phyloP scores from a whole-genome alignment of 2,888 invertebrate species.

The Hedychridium roseum region DNA sequence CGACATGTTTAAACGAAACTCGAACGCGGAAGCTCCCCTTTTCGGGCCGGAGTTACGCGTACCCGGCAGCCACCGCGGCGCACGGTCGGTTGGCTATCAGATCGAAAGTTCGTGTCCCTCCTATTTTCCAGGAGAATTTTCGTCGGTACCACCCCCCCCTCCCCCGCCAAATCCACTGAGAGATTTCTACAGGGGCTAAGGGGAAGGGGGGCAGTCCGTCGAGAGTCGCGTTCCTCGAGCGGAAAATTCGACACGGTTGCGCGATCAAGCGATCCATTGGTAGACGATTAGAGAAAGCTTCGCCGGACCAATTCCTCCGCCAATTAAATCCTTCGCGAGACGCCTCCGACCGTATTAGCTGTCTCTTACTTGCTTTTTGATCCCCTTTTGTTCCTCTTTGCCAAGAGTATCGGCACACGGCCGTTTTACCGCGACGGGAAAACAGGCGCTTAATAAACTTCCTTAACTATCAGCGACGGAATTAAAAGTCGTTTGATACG shows the following conservation, averaged over 20 bases:
- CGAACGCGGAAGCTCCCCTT: conserved; percentile 12
- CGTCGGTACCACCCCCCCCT: conserved; percentile 24
- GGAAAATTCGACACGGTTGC: conserved; percentile 46
- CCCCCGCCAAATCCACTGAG: conserved; percentile 35
- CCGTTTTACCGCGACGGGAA: no score
- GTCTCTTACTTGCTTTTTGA: neutral
- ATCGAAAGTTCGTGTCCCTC: conserved; percentile 43
- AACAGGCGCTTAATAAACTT: no score
- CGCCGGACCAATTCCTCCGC: conserved; percentile 32
- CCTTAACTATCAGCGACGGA: no score
- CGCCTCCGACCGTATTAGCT: no score
- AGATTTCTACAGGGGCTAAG: conserved; percentile 37
- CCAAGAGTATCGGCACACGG: no score
- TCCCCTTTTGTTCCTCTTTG: no score
- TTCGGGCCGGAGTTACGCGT: conserved; percentile 3
- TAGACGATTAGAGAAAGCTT: conserved; percentile 42
- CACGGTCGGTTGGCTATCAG: conserved; percentile 39
- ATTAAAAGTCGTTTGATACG: no score
- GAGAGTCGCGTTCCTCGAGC: conserved; percentile 27
- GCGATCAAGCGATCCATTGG: conserved; percentile 42
- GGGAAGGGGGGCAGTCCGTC: conserved; percentile 1
- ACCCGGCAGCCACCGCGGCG: conserved; percentile 16
- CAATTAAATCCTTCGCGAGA: conserved; percentile 41
- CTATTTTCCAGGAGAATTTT: conserved; percentile 44
- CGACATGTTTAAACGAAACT: conserved; percentile 32